Conservation (phyloP, 2,113 vertebrate species). For the Anarhynchus alexandrinus region DNA sequence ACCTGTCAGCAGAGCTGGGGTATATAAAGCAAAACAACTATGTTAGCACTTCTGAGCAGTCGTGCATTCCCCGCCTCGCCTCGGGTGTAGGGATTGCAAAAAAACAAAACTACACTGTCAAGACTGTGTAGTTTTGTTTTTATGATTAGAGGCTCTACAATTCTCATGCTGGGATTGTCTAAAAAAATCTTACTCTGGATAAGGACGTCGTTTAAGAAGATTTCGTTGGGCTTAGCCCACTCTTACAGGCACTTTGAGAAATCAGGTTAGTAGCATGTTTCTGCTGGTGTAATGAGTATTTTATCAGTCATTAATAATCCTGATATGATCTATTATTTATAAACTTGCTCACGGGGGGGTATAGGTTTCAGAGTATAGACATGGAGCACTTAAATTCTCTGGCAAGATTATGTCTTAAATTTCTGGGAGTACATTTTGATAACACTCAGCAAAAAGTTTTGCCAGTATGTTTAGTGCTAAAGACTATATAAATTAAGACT, state of each 20-base stretch:
- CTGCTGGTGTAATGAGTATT: constrained; percentile 4
- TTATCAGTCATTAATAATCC: neutral
- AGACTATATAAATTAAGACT: neutral
- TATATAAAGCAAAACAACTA: constrained; percentile 87
- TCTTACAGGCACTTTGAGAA: constrained; percentile 88
- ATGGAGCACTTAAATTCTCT: neutral
- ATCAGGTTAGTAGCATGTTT: constrained; percentile 87
- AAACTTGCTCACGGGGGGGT: neutral
- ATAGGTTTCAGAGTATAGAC: neutral
- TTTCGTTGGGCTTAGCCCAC: constrained; percentile 86
- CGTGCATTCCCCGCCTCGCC: constrained; percentile 98
- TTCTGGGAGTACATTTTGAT: neutral
- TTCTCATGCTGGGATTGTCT: constrained; percentile 92
- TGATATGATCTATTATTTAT: neutral
- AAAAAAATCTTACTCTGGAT: constrained; percentile 82
- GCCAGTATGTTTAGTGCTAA: neutral
- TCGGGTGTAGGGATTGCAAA: constrained; percentile 99
- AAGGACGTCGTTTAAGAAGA: constrained; percentile 86
- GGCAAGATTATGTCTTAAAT: neutral
- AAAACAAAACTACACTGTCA: constrained; percentile 94
- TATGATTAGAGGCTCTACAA: constrained; percentile 84
- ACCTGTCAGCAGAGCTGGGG: constrained; percentile 74
- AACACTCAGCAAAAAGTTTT: neutral
- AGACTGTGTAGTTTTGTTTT: constrained; percentile 97
- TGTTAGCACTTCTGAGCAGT: constrained; percentile 89